phyloP scores from a whole-genome alignment of 92 coral and sea anemone genomes.

The Parazoanthus darwini region DNA sequence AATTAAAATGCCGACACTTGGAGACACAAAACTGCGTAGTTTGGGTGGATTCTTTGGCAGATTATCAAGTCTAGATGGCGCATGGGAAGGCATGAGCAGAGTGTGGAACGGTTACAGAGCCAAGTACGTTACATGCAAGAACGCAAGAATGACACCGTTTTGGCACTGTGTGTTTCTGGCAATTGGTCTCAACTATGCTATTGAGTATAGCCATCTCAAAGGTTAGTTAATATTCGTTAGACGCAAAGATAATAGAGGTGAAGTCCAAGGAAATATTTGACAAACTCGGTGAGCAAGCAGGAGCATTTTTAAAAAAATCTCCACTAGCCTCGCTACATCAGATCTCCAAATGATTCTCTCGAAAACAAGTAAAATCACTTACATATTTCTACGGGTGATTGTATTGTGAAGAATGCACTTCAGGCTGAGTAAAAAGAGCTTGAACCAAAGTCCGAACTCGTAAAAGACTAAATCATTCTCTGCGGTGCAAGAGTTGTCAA shows the following conservation, averaged over 20 bases:
- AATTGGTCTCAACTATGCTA: constrained; percentile 76
- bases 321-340: too few species aligned
- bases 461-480: too few species aligned
- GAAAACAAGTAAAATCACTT: too few species aligned
- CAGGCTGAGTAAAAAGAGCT: too few species aligned
- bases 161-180: constrained; percentile 76
- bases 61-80: constrained; percentile 57
- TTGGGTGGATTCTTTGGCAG: constrained; percentile 68
- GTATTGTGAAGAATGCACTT: too few species aligned
- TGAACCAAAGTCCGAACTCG: too few species aligned
- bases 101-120: constrained; percentile 86
- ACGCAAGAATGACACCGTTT: constrained; percentile 86
- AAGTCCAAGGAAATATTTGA: not conserved
- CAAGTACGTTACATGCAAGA: constrained; percentile 83
- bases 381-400: too few species aligned
- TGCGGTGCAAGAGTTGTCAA: too few species aligned
- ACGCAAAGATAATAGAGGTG: not conserved
- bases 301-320: not conserved
- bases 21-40: constrained; percentile 80
- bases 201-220: constrained; percentile 80
- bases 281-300: not conserved
- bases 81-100: constrained; percentile 82
- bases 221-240: constrained; percentile 48
- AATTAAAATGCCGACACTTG: constrained; percentile 72
- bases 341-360: too few species aligned